Conservation (phyloP, 2,113 vertebrate species). For the Chlamydotis undulata region DNA sequence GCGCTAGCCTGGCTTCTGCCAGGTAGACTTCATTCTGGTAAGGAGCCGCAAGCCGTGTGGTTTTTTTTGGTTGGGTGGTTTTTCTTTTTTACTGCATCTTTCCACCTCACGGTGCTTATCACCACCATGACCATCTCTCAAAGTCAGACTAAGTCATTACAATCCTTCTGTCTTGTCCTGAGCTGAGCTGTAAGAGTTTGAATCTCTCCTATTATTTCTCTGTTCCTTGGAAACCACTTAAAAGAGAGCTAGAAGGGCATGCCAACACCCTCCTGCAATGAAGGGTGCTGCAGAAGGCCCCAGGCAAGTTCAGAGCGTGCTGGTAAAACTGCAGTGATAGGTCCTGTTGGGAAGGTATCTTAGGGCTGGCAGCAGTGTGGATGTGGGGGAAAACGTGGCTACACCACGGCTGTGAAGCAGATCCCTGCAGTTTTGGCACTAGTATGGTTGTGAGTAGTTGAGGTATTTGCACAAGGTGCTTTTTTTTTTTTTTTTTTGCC, state of each 20-base stretch:
- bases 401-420: rapidly evolving
- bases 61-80: neutral
- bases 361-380: neutral
- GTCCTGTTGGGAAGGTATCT: rapidly evolving
- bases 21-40: neutral
- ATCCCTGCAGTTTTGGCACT: neutral
- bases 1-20: neutral
- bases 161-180: neutral
- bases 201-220: neutral
- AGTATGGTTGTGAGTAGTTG: rapidly evolving
- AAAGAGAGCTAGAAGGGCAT: neutral
- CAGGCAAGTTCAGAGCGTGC: neutral
- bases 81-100: neutral
- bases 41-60: neutral
- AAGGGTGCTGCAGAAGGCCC: neutral
- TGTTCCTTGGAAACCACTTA: neutral
- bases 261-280: neutral
- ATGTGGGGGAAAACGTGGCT: neutral
- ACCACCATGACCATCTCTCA: rapidly evolving
- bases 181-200: neutral
- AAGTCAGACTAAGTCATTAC: neutral
- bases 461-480: no score
- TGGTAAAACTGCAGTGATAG: neutral
- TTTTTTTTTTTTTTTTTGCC: neutral
- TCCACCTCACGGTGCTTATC: neutral